Evolutionary conservation across 2,113 vertebrate species (phyloP), one percentile per base, ranked within the genome.

Genomic region (Echinops telfairi): DNA sequence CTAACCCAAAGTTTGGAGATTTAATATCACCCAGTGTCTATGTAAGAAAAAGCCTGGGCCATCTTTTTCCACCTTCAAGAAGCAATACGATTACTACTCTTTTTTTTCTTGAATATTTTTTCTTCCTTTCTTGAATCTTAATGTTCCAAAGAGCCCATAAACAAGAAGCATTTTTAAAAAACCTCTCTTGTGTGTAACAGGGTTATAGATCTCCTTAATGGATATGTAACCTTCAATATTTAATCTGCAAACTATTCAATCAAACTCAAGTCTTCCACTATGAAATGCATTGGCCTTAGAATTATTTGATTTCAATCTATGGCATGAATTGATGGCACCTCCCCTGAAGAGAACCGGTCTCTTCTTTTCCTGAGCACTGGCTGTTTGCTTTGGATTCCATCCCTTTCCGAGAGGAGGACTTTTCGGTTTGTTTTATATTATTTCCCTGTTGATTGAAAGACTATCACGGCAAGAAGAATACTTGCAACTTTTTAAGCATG

Each of bases 161-260:
- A 70, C 43, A 68, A 66, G 27, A 84, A 76, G 9, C 62, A 17
- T 1, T 6, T 6, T 11, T 22, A 70, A 70, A 70, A 70, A 70
- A 64, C 1, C 9, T 53, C 33, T 58, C 6, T 29, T 81, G 6
- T 58, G n/a, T 29, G 7, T 70, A 76, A 62, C 20, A 62, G 36
- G 1, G 10, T 47, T 90, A 89, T 77, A 90, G 47, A 92, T 84
- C 4, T 8, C 5, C 25, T 89, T 84, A 84, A 93, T 93, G 84
- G 73, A 93, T 78, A 77, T 78, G 89, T 90, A 88, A 94, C 60
- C 57, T 91, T 95, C n/a, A 93, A 89, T 96, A 47, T 91, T 94
- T 92, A 60, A 82, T 81, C 80, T 92, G 20, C 43, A 71, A 86
- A 33, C 23, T 78, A 14, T 80, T 81, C 43, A 2, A 10, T 92